These are phyloP conservation scores for Drosophila melanosoma DNA, from an alignment of 2,888 invertebrate species.

Conservation along the genomic window DNA sequence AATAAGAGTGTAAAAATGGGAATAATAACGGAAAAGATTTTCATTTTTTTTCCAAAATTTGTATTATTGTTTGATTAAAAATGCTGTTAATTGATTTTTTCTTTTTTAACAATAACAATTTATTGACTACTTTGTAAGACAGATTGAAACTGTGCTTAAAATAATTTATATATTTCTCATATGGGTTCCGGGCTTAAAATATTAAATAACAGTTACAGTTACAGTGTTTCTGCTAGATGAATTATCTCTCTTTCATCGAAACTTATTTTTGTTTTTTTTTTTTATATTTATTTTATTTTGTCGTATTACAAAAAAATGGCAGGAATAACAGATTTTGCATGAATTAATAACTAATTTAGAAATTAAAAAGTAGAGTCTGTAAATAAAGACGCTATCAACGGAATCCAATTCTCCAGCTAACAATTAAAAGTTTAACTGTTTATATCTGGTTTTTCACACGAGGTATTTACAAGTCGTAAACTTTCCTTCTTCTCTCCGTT, in stretches of 20 bases:
- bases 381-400: too few relatives aligned
- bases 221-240: not conserved
- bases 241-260: not conserved
- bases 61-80: too few relatives aligned
- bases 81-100: too few relatives aligned
- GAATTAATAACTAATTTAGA: too few relatives aligned
- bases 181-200: not conserved
- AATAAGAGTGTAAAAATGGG: not conserved
- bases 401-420: not conserved
- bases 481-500: not conserved
- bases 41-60: too few relatives aligned
- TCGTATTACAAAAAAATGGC: too few relatives aligned
- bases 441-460: not conserved
- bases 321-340: too few relatives aligned
- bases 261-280: too few relatives aligned
- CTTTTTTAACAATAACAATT: not conserved
- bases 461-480: constrained; percentile 3
- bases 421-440: not conserved
- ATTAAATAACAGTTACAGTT: too few relatives aligned
- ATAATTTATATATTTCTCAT: not conserved
- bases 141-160: not conserved
- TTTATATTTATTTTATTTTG: too few relatives aligned
- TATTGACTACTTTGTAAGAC: not conserved
- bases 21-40: not conserved
- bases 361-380: not conserved